A percentile compares a stretch with the other conserved stretches of the same genome.
Evolutionary conservation across 2,797 vertebrate genomes (phyloP).

Genomic region (Hylomyscus alleni): DNA sequence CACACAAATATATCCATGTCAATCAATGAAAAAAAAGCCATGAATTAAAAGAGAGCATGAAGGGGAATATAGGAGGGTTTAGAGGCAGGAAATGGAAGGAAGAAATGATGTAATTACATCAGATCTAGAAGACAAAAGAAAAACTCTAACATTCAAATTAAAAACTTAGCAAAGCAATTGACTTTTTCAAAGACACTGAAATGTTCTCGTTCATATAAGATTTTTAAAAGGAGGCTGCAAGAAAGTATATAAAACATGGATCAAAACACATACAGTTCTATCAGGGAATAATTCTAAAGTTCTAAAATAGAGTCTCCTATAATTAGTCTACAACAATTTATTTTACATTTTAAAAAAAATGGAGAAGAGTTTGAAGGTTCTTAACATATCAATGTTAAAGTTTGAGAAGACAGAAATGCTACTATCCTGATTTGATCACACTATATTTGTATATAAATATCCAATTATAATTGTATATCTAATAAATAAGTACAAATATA

Average conservation of each 20-base stretch:
- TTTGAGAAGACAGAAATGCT: neutral
- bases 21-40: neutral
- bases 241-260: neutral
- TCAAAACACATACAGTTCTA: neutral
- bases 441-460: neutral
- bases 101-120: neutral
- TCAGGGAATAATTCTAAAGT: neutral
- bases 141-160: neutral
- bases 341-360: neutral
- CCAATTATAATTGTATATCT: neutral
- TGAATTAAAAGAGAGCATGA: neutral
- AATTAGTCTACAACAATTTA: neutral
- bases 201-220: neutral
- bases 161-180: neutral
- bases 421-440: neutral
- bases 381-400: neutral
- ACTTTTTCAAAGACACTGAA: neutral
- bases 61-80: no score
- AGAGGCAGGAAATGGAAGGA: neutral
- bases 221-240: neutral
- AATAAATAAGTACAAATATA: constrained; percentile 27
- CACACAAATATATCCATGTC: neutral
- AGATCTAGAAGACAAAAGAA: neutral
- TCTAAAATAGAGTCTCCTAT: neutral
- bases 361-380: neutral